These are phyloP conservation scores for Mizuhopecten yessoensis DNA, from an alignment of 1,140 invertebrate genomes.

Conservation along the genomic window DNA sequence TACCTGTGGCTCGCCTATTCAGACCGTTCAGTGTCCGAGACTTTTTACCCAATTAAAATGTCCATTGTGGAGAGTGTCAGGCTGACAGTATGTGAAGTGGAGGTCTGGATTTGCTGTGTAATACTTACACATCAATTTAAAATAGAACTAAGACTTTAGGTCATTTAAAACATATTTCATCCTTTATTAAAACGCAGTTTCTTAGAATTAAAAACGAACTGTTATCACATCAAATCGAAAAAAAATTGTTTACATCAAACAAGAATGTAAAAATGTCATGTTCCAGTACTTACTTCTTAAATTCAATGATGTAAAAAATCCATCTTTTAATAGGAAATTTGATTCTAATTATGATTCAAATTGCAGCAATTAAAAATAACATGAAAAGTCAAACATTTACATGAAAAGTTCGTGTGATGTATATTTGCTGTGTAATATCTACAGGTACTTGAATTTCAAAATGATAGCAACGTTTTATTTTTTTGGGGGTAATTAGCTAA, in stretches of 20 bases:
- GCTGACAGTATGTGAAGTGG: background rate
- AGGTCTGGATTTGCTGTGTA: constrained; percentile 27
- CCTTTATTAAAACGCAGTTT: too few relatives aligned
- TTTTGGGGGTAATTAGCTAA: background rate
- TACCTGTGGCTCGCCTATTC: background rate
- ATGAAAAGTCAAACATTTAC: background rate
- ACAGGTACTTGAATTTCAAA: background rate
- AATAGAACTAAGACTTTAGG: background rate
- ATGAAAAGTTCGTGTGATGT: constrained; percentile 1
- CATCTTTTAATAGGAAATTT: background rate
- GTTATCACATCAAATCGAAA: too few relatives aligned
- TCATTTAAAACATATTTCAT: constrained; percentile 15
- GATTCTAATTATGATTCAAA: background rate
- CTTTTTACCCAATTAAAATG: constrained; percentile 35
- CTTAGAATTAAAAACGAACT: too few relatives aligned
- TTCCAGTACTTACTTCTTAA: too few relatives aligned
- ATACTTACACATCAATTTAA: background rate
- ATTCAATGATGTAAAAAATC: background rate
- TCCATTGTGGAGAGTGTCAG: background rate
- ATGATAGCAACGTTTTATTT: background rate
- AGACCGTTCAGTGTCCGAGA: constrained; percentile 9
- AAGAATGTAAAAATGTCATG: too few relatives aligned
- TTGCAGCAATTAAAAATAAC: background rate
- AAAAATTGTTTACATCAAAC: background rate
- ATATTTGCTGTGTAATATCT: background rate